A percentile compares a stretch with the other conserved stretches of the same genome.
Evolutionary conservation across 53 echinoderm and acorn worm genomes (phyloP).

Genomic region (Echinarachnius parma): DNA sequence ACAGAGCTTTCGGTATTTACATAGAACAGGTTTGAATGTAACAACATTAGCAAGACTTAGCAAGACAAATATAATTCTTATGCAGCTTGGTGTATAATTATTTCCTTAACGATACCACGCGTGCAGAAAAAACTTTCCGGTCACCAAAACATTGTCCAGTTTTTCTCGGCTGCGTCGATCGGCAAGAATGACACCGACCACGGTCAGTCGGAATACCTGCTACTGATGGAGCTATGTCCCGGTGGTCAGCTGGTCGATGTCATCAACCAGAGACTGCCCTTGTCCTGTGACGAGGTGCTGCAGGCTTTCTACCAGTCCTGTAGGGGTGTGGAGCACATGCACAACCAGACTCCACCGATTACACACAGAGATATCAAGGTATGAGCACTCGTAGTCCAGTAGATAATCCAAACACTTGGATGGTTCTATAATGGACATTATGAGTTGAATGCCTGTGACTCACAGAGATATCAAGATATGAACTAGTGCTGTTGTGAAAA

Average conservation of each 20-base stretch:
- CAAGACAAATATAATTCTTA: too few relatives aligned
- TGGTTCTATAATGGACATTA: too few relatives aligned
- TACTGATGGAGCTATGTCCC: constrained; percentile 90
- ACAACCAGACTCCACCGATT: constrained; percentile 89
- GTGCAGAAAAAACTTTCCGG: constrained; percentile 92
- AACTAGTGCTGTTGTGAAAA: too few relatives aligned
- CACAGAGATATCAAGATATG: too few relatives aligned
- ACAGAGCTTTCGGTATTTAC: too few relatives aligned
- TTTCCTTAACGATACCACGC: constrained; percentile 31
- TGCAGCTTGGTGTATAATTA: too few relatives aligned
- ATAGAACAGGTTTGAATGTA: too few relatives aligned
- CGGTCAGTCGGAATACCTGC: constrained; percentile 85
- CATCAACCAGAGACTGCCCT: constrained; percentile 49
- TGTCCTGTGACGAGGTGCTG: constrained; percentile 88
- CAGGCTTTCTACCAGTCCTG: constrained; percentile 89
- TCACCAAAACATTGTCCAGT: constrained; percentile 91
- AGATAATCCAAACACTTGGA: too few relatives aligned
- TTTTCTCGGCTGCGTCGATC: constrained; percentile 87
- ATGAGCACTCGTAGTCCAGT: neutral
- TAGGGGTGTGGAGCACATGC: constrained; percentile 85
- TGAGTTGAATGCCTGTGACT: too few relatives aligned
- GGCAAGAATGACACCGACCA: constrained; percentile 86
- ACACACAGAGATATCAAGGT: constrained; percentile 95
- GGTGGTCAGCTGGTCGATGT: constrained; percentile 79
- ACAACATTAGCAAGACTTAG: too few relatives aligned